Percentiles rank a stretch among this genome's conserved stretches.
These are phyloP conservation scores for Butastur rufipennis DNA, from an alignment of 2,113 vertebrate species.

Conservation along the genomic window DNA sequence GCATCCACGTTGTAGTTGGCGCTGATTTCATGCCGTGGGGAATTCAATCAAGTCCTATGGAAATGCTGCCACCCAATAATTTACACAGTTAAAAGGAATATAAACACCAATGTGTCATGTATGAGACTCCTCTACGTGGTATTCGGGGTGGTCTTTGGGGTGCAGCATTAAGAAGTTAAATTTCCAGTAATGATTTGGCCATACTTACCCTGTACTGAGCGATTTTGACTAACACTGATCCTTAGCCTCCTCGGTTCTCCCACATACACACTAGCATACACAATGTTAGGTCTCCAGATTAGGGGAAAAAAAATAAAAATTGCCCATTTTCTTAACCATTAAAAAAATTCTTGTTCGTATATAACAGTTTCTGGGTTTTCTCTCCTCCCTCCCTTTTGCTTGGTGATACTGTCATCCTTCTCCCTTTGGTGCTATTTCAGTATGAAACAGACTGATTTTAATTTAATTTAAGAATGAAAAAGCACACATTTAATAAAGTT, in stretches of 20 bases:
- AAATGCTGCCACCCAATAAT: neutral
- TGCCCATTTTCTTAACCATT: neutral
- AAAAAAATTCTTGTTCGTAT: neutral
- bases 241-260: neutral
- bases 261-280: neutral
- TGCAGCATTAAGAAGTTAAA: neutral
- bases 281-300: neutral
- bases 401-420: slow-evolving; percentile 25
- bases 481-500: slow-evolving; percentile 75
- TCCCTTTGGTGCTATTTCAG: slow-evolving; percentile 60
- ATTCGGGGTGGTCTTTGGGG: neutral
- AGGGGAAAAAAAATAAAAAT: neutral
- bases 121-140: neutral
- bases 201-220: neutral
- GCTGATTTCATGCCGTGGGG: rapidly evolving
- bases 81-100: neutral
- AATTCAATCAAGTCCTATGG: neutral
- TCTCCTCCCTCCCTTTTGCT: neutral
- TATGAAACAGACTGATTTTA: slow-evolving; percentile 28
- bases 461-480: slow-evolving; percentile 63
- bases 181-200: neutral
- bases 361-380: slow-evolving; percentile 18
- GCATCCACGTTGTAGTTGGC: neutral
- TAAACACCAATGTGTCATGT: neutral
- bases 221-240: neutral